phyloP scores from a whole-genome alignment of 2,113 vertebrate species.

The Corythaixoides concolor region DNA sequence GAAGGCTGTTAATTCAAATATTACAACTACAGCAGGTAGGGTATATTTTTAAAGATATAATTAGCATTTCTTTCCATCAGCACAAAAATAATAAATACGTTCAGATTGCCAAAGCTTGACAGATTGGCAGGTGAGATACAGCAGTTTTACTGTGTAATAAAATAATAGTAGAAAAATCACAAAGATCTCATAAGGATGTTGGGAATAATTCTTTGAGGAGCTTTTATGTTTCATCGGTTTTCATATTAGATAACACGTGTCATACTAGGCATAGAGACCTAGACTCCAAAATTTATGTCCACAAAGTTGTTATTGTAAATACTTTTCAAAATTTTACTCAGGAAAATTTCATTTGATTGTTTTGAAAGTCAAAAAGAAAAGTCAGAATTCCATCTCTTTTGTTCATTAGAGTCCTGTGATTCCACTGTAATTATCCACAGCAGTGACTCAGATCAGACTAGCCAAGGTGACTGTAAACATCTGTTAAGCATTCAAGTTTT shows the following conservation, averaged over 20 bases:
- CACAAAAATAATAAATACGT: neutral
- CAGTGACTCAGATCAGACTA: neutral
- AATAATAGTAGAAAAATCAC: neutral
- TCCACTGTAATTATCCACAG: neutral
- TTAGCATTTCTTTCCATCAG: neutral
- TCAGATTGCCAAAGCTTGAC: neutral
- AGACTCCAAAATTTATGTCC: neutral
- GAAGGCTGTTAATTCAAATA: neutral
- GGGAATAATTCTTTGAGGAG: neutral
- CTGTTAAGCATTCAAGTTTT: neutral
- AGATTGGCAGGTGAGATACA: neutral
- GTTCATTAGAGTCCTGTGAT: neutral
- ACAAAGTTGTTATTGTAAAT: neutral
- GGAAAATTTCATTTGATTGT: neutral
- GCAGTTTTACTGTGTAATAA: neutral
- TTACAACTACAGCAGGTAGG: neutral
- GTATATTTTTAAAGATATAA: neutral
- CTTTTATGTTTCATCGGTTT: neutral
- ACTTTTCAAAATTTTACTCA: neutral
- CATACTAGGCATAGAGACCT: neutral
- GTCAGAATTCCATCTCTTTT: neutral
- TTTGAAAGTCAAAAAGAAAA: neutral
- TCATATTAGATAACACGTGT: neutral
- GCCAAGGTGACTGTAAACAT: neutral
- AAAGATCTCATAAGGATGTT: neutral